These are phyloP conservation scores for Scaptodrosophila lebanonensis DNA, from an alignment of 1,140 invertebrate genomes.

Conservation along the genomic window DNA sequence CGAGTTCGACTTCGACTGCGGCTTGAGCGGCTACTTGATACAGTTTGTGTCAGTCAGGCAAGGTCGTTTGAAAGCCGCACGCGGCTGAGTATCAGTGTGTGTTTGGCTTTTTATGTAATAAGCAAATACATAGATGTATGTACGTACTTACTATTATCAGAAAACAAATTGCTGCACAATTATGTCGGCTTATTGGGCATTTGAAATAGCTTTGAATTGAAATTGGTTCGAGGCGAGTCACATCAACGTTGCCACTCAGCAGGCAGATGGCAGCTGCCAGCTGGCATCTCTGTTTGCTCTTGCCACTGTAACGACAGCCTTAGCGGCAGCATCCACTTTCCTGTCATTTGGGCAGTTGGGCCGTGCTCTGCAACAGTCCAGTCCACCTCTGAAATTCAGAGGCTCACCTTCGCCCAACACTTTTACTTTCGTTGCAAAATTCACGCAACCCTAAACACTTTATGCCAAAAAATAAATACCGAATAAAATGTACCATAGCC, in stretches of 20 bases:
- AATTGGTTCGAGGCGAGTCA: slow-evolving; percentile 10
- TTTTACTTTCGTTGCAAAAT: slow-evolving; percentile 33
- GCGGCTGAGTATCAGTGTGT: slow-evolving; percentile 14
- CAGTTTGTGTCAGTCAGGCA: slow-evolving; percentile 44
- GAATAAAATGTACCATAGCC: slow-evolving; percentile 3
- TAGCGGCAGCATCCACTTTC: no score
- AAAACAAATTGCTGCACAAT: slow-evolving; percentile 17
- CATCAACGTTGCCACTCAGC: slow-evolving; percentile 48
- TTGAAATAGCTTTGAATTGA: slow-evolving; percentile 34
- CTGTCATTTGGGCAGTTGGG: no score
- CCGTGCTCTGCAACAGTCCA: no score
- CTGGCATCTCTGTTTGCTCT: not conserved
- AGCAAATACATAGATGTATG: slow-evolving; percentile 46
- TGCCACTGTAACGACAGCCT: no score
- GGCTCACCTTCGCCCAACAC: slow-evolving; percentile 29
- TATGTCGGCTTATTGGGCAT: slow-evolving; percentile 14
- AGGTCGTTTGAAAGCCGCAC: slow-evolving; percentile 55
- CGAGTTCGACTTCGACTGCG: no score
- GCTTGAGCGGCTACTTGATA: slow-evolving; percentile 69
- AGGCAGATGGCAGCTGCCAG: slow-evolving; percentile 17
- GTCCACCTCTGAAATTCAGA: no score
- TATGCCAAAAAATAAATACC: not conserved
- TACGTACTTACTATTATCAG: no score
- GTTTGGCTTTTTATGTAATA: slow-evolving; percentile 59
- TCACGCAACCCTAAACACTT: slow-evolving; percentile 12